These are phyloP conservation scores for Metalampra italica DNA, from an alignment of 2,888 invertebrate genomes.

Conservation along the genomic window DNA sequence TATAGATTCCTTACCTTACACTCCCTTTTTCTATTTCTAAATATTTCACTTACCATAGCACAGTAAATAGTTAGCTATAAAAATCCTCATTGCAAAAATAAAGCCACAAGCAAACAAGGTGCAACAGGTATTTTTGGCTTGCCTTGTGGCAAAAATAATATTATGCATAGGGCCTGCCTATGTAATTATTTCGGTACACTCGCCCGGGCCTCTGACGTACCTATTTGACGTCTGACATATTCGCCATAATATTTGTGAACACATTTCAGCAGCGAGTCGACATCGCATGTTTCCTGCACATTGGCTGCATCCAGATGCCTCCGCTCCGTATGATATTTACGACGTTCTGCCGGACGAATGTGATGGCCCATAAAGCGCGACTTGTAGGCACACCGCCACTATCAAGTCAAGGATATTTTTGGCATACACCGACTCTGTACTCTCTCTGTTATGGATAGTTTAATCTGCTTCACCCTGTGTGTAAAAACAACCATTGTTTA, in stretches of 20 bases:
- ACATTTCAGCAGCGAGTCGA: conserved; percentile 7
- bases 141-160: conserved; percentile 28
- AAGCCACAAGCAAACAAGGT: conserved; percentile 1
- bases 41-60: too few species aligned
- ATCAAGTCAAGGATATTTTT: conserved; percentile 67
- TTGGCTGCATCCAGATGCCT: conserved; percentile 47
- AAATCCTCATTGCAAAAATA: neutral
- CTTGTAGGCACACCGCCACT: conserved; percentile 46
- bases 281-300: conserved; percentile 14
- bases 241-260: conserved; percentile 22
- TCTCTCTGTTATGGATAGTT: conserved; percentile 47
- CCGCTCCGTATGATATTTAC: conserved; percentile 46
- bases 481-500: too few species aligned
- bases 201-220: conserved; percentile 37
- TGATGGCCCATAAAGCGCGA: conserved; percentile 65
- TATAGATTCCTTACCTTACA: too few species aligned
- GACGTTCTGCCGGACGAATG: conserved; percentile 56
- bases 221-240: conserved; percentile 31
- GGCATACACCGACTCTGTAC: conserved; percentile 55
- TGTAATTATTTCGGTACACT: conserved; percentile 34
- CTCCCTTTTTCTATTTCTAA: too few species aligned
- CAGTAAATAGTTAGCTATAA: too few species aligned
- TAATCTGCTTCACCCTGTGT: conserved; percentile 11
- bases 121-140: conserved; percentile 1
- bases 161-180: conserved; percentile 26